These are phyloP conservation scores for Aplysina aerophoba DNA, from an alignment of 37 sponge, comb jelly and placozoan species.

Conservation along the genomic window DNA sequence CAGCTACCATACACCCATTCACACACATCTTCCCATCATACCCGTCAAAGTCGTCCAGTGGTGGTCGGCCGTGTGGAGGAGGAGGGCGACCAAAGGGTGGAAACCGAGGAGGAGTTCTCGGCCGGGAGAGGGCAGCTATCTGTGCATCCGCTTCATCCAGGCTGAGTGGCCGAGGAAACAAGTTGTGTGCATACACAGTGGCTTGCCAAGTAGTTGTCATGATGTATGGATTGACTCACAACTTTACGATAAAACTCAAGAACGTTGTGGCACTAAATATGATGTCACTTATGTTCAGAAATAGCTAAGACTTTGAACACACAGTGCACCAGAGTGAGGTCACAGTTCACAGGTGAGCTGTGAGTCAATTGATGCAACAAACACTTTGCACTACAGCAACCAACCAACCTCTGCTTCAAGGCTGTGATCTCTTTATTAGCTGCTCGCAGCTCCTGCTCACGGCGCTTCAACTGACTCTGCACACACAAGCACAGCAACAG, in stretches of 20 bases:
- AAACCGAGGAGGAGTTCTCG: not conserved
- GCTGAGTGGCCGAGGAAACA: not conserved
- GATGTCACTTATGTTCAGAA: too few species aligned
- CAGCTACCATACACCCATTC: not conserved
- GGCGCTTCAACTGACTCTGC: conserved; percentile 57
- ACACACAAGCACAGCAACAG: not conserved
- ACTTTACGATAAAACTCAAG: too few species aligned
- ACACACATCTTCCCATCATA: not conserved
- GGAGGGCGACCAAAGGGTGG: conserved; percentile 10
- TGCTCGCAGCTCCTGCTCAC: conserved; percentile 72
- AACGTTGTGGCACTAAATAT: too few species aligned
- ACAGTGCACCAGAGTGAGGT: too few species aligned
- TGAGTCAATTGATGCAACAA: too few species aligned
- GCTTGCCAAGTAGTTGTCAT: too few species aligned
- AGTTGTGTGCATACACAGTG: too few species aligned
- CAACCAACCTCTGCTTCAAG: conserved; percentile 45
- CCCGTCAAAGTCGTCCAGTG: not conserved
- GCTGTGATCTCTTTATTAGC: conserved; percentile 66
- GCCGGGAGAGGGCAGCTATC: not conserved
- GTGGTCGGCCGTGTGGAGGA: not conserved
- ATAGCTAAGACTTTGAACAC: too few species aligned
- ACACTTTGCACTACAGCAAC: too few species aligned
- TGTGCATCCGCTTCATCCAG: conserved; percentile 15
- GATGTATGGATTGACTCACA: too few species aligned
- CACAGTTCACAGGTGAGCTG: too few species aligned